Conservation (phyloP, 2,888 invertebrate species). For the Drosophila aldrichi region DNA sequence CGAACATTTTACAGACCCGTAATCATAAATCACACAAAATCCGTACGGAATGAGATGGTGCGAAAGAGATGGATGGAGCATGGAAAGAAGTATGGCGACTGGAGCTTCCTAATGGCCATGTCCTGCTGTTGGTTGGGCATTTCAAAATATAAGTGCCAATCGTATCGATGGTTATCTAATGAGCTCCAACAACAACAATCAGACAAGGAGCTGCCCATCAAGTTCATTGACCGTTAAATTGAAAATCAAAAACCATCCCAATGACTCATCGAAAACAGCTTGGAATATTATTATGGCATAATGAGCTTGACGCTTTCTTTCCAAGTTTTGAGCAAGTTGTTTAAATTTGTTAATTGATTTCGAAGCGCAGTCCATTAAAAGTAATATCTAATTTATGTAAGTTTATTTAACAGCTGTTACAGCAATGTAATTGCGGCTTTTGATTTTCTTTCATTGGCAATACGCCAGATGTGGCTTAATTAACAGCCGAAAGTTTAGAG, state of each 20-base stretch:
- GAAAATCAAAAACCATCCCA: constrained; percentile 68
- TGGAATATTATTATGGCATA: constrained; percentile 15
- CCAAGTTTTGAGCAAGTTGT: constrained; percentile 38
- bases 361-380: constrained; percentile 10
- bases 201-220: constrained; percentile 28
- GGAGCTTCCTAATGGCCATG: constrained; percentile 8
- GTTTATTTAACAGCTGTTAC: constrained; percentile 9
- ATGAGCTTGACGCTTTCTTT: constrained; percentile 22
- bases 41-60: not conserved
- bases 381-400: constrained; percentile 31
- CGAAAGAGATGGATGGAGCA: constrained; percentile 25
- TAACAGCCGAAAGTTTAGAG: constrained; percentile 1
- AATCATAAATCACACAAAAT: constrained; percentile 52
- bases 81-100: constrained; percentile 1
- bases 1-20: constrained; percentile 44
- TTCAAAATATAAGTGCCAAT: constrained; percentile 45
- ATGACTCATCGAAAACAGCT: constrained; percentile 59
- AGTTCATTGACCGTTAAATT: constrained; percentile 71
- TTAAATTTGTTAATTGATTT: constrained; percentile 12
- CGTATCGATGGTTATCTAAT: constrained; percentile 42
- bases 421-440: constrained; percentile 20
- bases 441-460: constrained; percentile 20
- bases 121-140: constrained; percentile 11
- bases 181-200: constrained; percentile 28
- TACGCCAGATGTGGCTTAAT: not conserved